Percentiles rank a stretch among this genome's conserved stretches.
phyloP scores from a whole-genome alignment of 2,797 vertebrate species.

The Oryzias dopingdopingensis region DNA sequence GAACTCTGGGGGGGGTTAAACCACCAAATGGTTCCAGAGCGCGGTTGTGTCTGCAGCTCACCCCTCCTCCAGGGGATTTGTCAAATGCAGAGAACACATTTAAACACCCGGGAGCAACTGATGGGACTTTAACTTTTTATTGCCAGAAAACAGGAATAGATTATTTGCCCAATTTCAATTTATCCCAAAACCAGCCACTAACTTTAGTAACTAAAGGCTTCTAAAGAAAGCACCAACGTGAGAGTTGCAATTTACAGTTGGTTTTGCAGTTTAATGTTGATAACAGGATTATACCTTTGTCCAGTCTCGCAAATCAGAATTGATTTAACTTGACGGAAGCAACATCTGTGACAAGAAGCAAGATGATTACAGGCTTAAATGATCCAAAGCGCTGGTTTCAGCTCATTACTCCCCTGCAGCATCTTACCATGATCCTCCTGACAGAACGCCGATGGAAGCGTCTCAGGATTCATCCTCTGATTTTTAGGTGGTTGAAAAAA shows the following conservation, averaged over 20 bases:
- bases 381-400: conserved; percentile 7
- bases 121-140: too few relatives aligned
- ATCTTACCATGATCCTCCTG: conserved; percentile 6
- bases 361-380: conserved; percentile 7
- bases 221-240: too few relatives aligned
- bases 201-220: conserved; percentile 9
- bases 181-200: conserved; percentile 12
- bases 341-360: neutral
- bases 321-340: conserved; percentile 6
- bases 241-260: neutral
- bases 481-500: too few relatives aligned
- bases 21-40: too few relatives aligned
- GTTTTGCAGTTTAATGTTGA: neutral
- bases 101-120: too few relatives aligned
- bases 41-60: too few relatives aligned
- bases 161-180: too few relatives aligned
- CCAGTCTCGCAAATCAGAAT: conserved; percentile 1
- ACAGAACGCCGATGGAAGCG: neutral
- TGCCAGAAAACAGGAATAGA: too few relatives aligned
- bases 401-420: neutral
- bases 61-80: too few relatives aligned
- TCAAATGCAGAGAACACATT: too few relatives aligned
- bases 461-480: too few relatives aligned
- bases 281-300: neutral
- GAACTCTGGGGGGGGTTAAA: too few relatives aligned